A percentile compares a stretch with the other conserved stretches of the same genome.
phyloP scores from a whole-genome alignment of 2,113 vertebrate genomes.

The Clarias batrachus region DNA sequence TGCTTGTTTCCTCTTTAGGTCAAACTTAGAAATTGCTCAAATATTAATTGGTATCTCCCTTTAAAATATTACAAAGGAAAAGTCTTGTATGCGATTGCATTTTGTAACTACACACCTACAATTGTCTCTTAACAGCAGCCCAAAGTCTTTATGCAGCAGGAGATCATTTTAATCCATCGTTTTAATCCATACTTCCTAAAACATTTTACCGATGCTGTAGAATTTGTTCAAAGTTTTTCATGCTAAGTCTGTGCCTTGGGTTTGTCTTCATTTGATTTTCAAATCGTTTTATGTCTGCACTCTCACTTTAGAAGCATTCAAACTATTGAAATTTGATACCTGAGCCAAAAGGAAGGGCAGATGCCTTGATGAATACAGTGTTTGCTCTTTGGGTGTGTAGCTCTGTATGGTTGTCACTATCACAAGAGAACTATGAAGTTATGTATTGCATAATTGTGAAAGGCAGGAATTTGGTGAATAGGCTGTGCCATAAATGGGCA shows the following conservation, averaged over 20 bases:
- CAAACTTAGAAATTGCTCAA: not conserved
- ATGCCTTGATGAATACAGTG: slow-evolving; percentile 25
- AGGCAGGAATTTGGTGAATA: slow-evolving; percentile 10
- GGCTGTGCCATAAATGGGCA: not conserved
- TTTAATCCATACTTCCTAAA: not conserved
- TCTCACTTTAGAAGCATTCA: slow-evolving; percentile 20
- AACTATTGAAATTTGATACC: slow-evolving; percentile 22
- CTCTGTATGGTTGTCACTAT: slow-evolving; percentile 34
- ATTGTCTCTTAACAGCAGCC: not conserved
- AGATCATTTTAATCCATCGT: not conserved
- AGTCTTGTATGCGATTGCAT: not conserved
- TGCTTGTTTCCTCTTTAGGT: not conserved
- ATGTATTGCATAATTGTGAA: slow-evolving; percentile 38
- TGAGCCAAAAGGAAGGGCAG: slow-evolving; percentile 21
- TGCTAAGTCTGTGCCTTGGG: not conserved
- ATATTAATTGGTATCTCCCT: not conserved
- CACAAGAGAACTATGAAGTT: not conserved
- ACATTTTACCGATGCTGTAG: not conserved
- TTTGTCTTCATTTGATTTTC: slow-evolving; percentile 34
- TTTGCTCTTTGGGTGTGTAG: slow-evolving; percentile 42
- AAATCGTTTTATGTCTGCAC: slow-evolving; percentile 13
- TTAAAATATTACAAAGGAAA: not conserved
- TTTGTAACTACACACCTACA: not conserved
- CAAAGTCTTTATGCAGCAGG: not conserved
- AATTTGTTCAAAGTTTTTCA: not conserved